phyloP scores from a whole-genome alignment of 2,113 vertebrate genomes.

The Callithrix jacchus region DNA sequence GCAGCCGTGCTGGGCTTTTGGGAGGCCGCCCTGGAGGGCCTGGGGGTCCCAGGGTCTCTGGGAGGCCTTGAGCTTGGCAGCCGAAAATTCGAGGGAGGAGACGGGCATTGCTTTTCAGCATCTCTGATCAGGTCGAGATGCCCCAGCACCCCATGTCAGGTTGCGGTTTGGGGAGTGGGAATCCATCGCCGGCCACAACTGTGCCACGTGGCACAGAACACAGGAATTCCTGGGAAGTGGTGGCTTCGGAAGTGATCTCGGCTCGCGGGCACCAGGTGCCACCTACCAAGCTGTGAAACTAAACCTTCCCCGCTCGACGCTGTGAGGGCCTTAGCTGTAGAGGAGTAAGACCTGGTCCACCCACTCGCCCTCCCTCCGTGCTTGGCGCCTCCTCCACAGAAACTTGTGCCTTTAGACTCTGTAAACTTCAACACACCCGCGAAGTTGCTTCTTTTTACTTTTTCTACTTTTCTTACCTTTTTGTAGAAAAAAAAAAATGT shows the following conservation, averaged over 20 bases:
- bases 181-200: neutral
- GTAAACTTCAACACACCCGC: constrained; percentile 81
- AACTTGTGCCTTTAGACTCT: constrained; percentile 89
- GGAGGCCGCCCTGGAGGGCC: neutral
- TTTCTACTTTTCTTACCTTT: constrained; percentile 85
- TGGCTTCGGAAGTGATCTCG: constrained; percentile 64
- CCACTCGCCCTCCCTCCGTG: constrained; percentile 82
- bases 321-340: constrained; percentile 79
- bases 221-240: constrained; percentile 65
- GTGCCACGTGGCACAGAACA: constrained; percentile 62
- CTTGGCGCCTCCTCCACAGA: constrained; percentile 83
- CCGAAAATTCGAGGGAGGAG: neutral
- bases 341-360: constrained; percentile 79
- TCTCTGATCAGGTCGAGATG: neutral
- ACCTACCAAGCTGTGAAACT: constrained; percentile 86
- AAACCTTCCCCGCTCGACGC: constrained; percentile 80
- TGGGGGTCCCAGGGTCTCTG: neutral
- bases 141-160: neutral
- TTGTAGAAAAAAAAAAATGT: constrained; percentile 73
- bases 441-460: constrained; percentile 86
- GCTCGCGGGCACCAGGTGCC: constrained; percentile 81
- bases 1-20: neutral
- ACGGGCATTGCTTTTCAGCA: neutral
- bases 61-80: neutral
- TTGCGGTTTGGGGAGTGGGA: neutral